Percentiles rank a stretch among this genome's conserved stretches.
phyloP scores from a whole-genome alignment of 2,797 vertebrate genomes.

The Ispidina lecontei region DNA sequence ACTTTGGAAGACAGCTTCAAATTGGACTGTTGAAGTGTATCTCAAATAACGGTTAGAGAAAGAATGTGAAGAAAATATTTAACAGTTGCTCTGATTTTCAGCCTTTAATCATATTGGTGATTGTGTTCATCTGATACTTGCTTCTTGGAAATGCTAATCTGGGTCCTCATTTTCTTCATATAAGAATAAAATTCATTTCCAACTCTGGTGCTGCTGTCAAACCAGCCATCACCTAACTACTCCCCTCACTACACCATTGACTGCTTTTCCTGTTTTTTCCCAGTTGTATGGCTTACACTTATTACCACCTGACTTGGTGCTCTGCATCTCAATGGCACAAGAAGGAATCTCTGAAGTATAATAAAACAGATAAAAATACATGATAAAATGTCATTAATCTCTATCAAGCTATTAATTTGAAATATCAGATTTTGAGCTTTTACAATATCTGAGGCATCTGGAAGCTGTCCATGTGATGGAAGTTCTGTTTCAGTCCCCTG shows the following conservation, averaged over 20 bases:
- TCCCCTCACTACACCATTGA: background rate
- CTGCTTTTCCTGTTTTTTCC: background rate
- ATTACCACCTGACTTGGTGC: background rate
- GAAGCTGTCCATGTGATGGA: background rate
- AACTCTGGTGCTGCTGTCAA: background rate
- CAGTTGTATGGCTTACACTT: background rate
- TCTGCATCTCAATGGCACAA: background rate
- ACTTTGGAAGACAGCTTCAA: background rate
- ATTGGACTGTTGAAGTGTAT: slow-evolving; percentile 15
- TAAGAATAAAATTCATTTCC: background rate
- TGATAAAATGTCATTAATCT: background rate
- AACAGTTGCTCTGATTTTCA: background rate
- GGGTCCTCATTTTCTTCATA: background rate
- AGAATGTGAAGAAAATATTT: slow-evolving; percentile 19
- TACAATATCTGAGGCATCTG: background rate
- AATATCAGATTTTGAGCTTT: background rate
- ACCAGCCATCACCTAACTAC: background rate
- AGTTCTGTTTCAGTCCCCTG: background rate
- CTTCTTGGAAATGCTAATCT: background rate
- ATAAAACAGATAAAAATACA: background rate
- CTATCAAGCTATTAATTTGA: background rate
- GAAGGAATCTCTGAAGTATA: background rate
- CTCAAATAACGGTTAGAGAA: background rate
- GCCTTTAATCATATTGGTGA: background rate
- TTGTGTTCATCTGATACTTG: background rate